Conservation (phyloP, 1,140 invertebrate genomes). For the Paramacrobiotus metropolitanus region DNA sequence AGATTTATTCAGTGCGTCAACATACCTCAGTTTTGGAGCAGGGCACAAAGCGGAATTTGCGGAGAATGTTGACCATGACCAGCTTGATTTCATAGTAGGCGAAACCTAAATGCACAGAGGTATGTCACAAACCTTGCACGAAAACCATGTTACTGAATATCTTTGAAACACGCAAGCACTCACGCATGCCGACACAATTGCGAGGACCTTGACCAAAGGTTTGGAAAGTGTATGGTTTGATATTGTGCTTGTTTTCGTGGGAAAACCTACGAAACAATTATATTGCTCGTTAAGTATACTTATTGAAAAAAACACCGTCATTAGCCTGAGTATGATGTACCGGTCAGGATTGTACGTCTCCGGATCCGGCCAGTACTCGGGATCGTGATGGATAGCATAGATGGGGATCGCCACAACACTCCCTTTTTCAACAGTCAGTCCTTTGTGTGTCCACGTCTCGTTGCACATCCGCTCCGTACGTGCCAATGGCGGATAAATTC, state of each 20-base stretch:
- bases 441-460: slow-evolving; percentile 16
- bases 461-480: slow-evolving; percentile 13
- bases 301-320: too few species aligned
- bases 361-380: slow-evolving; percentile 32
- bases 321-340: too few species aligned
- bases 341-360: slow-evolving; percentile 35
- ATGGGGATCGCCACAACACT: slow-evolving; percentile 33
- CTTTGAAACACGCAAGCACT: too few species aligned
- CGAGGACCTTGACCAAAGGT: slow-evolving; percentile 32
- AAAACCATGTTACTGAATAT: too few species aligned
- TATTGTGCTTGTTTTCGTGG: slow-evolving; percentile 13
- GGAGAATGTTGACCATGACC: slow-evolving; percentile 23
- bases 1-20: too few species aligned
- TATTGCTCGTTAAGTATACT: neutral
- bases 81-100: slow-evolving; percentile 39
- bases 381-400: slow-evolving; percentile 35
- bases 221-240: slow-evolving; percentile 21
- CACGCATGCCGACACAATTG: slow-evolving; percentile 32
- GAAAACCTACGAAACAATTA: slow-evolving; percentile 9
- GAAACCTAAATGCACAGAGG: too few species aligned
- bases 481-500: slow-evolving; percentile 22
- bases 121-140: too few species aligned
- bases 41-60: slow-evolving; percentile 9
- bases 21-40: neutral
- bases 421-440: slow-evolving; percentile 24